A percentile compares a stretch with the other conserved stretches of the same genome.
Conservation (phyloP, 2,888 invertebrate genomes). For the Julus scanicus region DNA sequence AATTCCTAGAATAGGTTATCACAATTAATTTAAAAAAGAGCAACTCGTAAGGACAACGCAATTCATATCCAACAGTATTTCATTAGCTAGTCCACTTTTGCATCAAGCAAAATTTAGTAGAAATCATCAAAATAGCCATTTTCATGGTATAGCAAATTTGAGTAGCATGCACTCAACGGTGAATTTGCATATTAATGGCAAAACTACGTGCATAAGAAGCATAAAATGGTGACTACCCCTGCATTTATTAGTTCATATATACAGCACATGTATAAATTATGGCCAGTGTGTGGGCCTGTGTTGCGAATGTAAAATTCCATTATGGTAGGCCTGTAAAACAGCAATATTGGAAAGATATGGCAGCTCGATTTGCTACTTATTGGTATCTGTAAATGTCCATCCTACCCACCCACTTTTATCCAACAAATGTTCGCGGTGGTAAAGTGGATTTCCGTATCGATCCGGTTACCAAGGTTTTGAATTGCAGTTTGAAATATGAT, state of each 20-base stretch:
- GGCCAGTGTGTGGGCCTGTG: neutral
- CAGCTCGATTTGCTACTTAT: neutral
- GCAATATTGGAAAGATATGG: conserved; percentile 5
- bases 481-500: neutral
- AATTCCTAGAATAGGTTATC: neutral
- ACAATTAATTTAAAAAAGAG: neutral
- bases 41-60: neutral
- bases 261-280: neutral
- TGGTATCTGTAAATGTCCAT: conserved; percentile 2
- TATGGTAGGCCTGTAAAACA: neutral
- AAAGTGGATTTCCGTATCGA: conserved; percentile 7
- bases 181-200: neutral
- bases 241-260: neutral
- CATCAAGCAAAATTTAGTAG: neutral
- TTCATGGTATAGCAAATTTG: neutral
- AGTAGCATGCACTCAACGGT: neutral
- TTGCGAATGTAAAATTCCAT: neutral
- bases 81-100: neutral
- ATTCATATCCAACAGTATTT: neutral
- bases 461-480: neutral
- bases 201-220: neutral
- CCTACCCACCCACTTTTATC: neutral
- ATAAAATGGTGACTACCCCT: neutral
- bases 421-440: neutral
- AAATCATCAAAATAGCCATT: neutral